Evolutionary conservation across 2,888 invertebrate genomes (phyloP), one percentile per base, ranked within the genome.

Genomic region (Marronus borbonicus): DNA sequence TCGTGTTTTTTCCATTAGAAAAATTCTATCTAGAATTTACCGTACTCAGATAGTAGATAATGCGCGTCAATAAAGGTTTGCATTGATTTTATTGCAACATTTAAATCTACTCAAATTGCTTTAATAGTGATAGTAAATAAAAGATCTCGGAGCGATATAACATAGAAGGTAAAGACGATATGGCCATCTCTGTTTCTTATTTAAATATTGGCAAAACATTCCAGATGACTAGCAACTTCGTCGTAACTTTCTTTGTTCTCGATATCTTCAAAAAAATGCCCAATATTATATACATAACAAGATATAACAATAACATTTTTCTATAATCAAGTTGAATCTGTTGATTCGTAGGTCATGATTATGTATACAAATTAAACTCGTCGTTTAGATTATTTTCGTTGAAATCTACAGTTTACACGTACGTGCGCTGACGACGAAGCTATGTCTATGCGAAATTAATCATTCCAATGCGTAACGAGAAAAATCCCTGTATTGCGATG

Each of bases 151-250:
- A 20, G 28, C 24, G 4, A 24, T 60, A 60, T 28, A 17, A 60
- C 20, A 17, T 58, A 20, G 31, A n/a, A 20, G 20, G 1, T 24
- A 24, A 24, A 20, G 60, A 60, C 24, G 60, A 20, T 60, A 60
- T 28, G 20, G 8, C 12, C 28, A 14, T 55, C 52, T 55, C 24
- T 60, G 17, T 60, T 24, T 7, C 12, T 12, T 17, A 66, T 68
- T 68, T 68, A 68, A 68, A 68, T 68, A 68, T 68, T 68, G 68
- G 68, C 68, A 68, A 68, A 68, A 68, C 68, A 49, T 12, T 49
- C 20, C 2, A 49, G 12, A 68, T 68, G 68, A 68, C 68, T 44
- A 24, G 68, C 24, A 12, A 24, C 50, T 68, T 68, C 44, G 49
- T 20, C 49, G 49, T 4, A 24, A 24, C 44, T 8, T 66, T 31